A percentile compares a stretch with the other conserved stretches of the same genome.
Evolutionary conservation across 2,113 vertebrate species (phyloP).

Genomic region (Lampris megalopsis): DNA sequence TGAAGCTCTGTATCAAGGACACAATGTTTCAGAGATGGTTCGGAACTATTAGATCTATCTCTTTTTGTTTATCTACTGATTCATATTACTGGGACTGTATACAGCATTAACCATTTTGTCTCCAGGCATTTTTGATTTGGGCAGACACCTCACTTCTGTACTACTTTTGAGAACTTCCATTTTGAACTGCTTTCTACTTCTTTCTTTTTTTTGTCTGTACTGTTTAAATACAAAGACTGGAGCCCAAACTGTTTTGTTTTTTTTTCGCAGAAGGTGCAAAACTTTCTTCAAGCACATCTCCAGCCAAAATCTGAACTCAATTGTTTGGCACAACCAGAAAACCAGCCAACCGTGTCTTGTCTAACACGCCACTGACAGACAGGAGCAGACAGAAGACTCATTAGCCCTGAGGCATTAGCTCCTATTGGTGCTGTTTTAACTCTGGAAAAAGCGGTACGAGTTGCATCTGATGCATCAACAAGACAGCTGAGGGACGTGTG

Average conservation of each 20-base stretch:
- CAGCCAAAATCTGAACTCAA: not conserved
- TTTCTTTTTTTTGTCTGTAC: too few species aligned
- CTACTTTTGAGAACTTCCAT: too few species aligned
- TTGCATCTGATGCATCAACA: not conserved
- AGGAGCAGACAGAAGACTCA: not conserved
- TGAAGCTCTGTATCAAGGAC: too few species aligned
- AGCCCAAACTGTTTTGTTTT: not conserved
- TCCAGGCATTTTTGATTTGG: too few species aligned
- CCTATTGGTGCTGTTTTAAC: not conserved
- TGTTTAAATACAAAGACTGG: too few species aligned
- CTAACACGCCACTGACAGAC: not conserved
- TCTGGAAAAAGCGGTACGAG: conserved; percentile 6
- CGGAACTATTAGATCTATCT: too few species aligned
- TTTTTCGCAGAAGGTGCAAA: not conserved
- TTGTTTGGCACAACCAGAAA: not conserved
- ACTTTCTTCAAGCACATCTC: not conserved
- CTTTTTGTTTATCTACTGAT: too few species aligned
- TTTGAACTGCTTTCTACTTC: too few species aligned
- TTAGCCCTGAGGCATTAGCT: not conserved
- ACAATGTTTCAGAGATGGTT: too few species aligned
- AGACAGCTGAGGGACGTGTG: conserved; percentile 1
- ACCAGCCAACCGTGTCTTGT: conserved; percentile 10
- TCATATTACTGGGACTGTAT: too few species aligned
- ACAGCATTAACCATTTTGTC: too few species aligned
- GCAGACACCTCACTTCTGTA: too few species aligned